Evolutionary conservation across 2,113 vertebrate genomes (phyloP).

Genomic region (Tichodroma muraria): DNA sequence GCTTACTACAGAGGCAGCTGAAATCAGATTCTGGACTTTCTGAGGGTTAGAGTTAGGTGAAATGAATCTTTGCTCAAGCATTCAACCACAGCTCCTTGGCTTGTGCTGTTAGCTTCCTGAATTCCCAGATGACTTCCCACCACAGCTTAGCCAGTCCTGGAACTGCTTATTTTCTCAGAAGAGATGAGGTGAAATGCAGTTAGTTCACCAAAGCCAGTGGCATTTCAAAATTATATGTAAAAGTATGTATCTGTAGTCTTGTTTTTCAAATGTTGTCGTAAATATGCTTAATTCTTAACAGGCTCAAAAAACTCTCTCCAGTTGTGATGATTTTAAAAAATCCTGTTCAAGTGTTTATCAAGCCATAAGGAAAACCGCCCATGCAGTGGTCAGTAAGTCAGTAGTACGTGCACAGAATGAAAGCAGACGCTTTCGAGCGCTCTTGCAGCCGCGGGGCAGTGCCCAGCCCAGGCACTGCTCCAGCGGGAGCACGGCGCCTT

Average conservation of each 20-base stretch:
- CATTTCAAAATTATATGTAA: background rate
- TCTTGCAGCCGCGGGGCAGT: background rate
- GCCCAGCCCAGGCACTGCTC: background rate
- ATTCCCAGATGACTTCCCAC: constrained; percentile 47
- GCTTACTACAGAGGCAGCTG: background rate
- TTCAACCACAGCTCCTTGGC: constrained; percentile 52
- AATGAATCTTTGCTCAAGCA: constrained; percentile 41
- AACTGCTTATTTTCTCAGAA: constrained; percentile 41
- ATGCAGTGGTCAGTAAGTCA: background rate
- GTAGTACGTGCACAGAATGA: background rate
- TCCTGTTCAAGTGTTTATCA: background rate
- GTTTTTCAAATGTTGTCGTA: background rate
- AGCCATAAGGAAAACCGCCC: background rate
- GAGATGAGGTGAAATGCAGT: background rate
- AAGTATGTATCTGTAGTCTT: background rate
- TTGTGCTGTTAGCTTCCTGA: constrained; percentile 41
- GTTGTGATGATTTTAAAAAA: background rate
- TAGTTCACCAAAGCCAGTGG: background rate
- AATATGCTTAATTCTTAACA: background rate
- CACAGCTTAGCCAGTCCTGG: constrained; percentile 15
- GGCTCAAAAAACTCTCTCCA: background rate
- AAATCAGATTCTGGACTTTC: background rate
- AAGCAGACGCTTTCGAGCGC: background rate
- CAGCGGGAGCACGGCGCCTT: background rate
- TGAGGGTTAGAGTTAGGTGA: constrained; percentile 27